Conservation (phyloP, 2,113 vertebrate genomes). For the Sinocyclocheilus anophthalmus region DNA sequence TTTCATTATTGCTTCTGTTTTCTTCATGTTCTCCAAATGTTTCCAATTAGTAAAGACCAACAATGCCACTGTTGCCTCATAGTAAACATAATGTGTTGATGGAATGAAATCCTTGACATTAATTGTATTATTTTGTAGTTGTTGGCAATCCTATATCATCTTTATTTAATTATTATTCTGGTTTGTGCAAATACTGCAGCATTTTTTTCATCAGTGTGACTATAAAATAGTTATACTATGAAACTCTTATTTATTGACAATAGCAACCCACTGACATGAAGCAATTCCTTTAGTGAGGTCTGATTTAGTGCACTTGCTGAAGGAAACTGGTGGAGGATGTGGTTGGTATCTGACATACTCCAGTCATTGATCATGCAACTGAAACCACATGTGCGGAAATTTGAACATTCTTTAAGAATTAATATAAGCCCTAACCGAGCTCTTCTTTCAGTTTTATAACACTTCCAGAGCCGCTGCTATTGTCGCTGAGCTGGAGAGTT, state of each 20-base stretch:
- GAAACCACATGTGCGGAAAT: conserved; percentile 33
- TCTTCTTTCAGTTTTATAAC: conserved; percentile 32
- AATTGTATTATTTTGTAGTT: conserved; percentile 2
- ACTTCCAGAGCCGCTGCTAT: conserved; percentile 3
- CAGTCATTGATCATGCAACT: background rate
- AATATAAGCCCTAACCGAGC: background rate
- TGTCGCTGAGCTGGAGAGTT: conserved; percentile 12
- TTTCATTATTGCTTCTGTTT: conserved; percentile 54
- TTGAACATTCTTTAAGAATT: conserved; percentile 11
- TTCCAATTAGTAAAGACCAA: conserved; percentile 49
- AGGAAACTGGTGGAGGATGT: conserved; percentile 10
- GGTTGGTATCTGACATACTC: conserved; percentile 15
- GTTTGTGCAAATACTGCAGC: background rate
- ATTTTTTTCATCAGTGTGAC: background rate
- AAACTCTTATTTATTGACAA: background rate
- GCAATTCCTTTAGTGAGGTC: background rate
- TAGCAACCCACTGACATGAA: background rate
- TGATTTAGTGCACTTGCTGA: conserved; percentile 12
- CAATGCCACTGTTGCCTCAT: conserved; percentile 42
- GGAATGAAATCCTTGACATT: background rate
- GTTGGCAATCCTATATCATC: background rate
- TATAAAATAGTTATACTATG: background rate
- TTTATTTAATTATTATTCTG: background rate
- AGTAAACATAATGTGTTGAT: conserved; percentile 43
- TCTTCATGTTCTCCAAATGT: conserved; percentile 53